Evolutionary conservation across 2,113 vertebrate species (phyloP).

Genomic region (Pluvianellus socialis): DNA sequence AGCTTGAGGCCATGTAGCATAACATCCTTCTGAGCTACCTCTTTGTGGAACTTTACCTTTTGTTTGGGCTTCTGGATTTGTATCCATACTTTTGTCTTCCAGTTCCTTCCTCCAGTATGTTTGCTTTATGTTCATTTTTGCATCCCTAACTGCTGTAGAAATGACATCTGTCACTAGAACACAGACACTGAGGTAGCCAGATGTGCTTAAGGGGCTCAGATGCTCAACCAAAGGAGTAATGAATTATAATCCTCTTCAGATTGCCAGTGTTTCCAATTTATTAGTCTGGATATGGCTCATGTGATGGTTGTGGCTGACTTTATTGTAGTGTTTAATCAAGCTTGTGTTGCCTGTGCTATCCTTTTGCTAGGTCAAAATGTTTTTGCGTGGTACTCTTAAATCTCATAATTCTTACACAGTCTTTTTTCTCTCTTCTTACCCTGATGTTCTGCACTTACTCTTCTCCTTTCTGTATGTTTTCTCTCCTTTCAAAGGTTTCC

Average conservation of each 20-base stretch:
- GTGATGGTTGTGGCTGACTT: not conserved
- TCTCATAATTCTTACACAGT: not conserved
- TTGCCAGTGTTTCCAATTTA: not conserved
- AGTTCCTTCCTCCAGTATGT: not conserved
- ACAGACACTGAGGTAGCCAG: not conserved
- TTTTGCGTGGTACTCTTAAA: not conserved
- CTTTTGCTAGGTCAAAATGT: not conserved
- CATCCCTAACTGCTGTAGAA: not conserved
- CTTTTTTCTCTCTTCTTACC: not conserved
- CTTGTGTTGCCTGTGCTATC: not conserved
- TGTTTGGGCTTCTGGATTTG: not conserved
- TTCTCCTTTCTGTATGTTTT: not conserved
- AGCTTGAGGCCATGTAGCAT: fast-evolving
- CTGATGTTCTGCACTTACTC: not conserved
- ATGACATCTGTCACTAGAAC: not conserved
- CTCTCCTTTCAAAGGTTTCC: not conserved
- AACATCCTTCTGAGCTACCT: not conserved
- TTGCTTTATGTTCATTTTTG: not conserved
- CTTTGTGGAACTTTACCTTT: not conserved
- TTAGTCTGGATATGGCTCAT: not conserved
- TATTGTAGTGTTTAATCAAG: not conserved
- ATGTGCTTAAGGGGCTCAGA: not conserved
- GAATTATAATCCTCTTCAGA: not conserved
- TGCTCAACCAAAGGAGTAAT: not conserved
- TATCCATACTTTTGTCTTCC: not conserved